Evolutionary conservation across 2,797 vertebrate genomes (phyloP).

Genomic region (Phyllotis vaccarum): DNA sequence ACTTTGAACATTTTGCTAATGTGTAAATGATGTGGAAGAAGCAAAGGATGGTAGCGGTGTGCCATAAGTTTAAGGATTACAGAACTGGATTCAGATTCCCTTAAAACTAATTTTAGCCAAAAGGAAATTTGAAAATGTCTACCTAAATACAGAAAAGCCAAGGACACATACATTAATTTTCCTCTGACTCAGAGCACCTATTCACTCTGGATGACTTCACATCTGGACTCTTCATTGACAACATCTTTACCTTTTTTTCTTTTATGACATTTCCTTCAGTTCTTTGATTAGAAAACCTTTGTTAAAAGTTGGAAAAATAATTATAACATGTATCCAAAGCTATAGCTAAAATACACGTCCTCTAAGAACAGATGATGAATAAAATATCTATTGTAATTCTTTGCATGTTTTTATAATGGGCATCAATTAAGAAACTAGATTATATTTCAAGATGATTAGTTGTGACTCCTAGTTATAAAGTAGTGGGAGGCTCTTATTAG

Average conservation of each 20-base stretch:
- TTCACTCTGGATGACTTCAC: neutral
- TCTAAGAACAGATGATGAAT: constrained; percentile 33
- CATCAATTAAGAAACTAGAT: constrained; percentile 5
- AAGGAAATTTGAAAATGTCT: constrained; percentile 18
- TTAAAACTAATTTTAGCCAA: neutral
- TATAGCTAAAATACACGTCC: constrained; percentile 38
- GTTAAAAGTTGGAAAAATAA: constrained; percentile 31
- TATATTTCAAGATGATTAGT: constrained; percentile 58
- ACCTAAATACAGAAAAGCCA: neutral
- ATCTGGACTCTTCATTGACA: neutral
- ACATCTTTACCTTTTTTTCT: neutral
- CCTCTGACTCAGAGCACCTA: neutral
- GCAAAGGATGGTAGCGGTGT: neutral
- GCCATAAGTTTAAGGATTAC: neutral
- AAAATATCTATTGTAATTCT: constrained; percentile 59
- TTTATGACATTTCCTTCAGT: constrained; percentile 37
- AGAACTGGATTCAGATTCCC: neutral
- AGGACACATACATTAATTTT: neutral
- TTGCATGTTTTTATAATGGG: constrained; percentile 65
- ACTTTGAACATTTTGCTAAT: neutral
- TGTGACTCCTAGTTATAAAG: constrained; percentile 49
- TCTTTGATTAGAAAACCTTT: constrained; percentile 13
- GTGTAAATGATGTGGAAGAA: neutral
- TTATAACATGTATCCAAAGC: constrained; percentile 10
- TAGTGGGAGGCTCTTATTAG: constrained; percentile 46